Base-by-base conservation (phyloP, 2,888 invertebrate genomes). In the Ectemnius continuus region DNA sequence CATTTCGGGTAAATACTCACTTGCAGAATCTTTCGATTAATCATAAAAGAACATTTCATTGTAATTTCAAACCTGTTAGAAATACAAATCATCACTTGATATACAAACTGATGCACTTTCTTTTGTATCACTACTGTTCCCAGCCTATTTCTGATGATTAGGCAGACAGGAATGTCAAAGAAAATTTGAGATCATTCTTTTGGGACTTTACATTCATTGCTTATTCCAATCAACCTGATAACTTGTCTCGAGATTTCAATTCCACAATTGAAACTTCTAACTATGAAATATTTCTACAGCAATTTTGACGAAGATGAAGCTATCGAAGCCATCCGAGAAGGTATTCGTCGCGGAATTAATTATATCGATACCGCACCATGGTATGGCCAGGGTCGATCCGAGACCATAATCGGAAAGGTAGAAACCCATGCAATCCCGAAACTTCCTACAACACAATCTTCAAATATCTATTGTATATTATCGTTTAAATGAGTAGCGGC, bases 341-440 rank as follows among this genome's bases (percentile, higher is more conserved):
- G 96, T 0, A 88, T 98, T 2, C 94, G 94, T 87, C 92, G 92
- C 52, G 98, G 98, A 5, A 93, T 99, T 18, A 99, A 99, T 91
- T 97, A 96, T 85, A 94, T 99, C 71, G 98, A 99, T 88, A 98
- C 97, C 0, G 96, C 96, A 0, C 97, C 97, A 0, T 98, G 95
- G 95, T 98, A 98, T 88, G 98, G 98, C 0, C 95, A 97, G 88
- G 97, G 98, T 0, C 93, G 93, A 74, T 96, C 98, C 0, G 98
- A 98, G 91, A 93, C 92, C 77, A 92, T 95, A 13, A 91, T 98
- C 23, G 98, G 98, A 78, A 94, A 96, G 93, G 95, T 95, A 90
- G 79, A 57, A 36, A 36, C 36, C 11, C 36, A 11, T 8, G 36
- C 59, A 20, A 4, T 13, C 20, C 8, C 63, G 13, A 36, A 6